Base-by-base conservation (phyloP, 2,113 vertebrate species). In the Grammatotria lemairii region DNA sequence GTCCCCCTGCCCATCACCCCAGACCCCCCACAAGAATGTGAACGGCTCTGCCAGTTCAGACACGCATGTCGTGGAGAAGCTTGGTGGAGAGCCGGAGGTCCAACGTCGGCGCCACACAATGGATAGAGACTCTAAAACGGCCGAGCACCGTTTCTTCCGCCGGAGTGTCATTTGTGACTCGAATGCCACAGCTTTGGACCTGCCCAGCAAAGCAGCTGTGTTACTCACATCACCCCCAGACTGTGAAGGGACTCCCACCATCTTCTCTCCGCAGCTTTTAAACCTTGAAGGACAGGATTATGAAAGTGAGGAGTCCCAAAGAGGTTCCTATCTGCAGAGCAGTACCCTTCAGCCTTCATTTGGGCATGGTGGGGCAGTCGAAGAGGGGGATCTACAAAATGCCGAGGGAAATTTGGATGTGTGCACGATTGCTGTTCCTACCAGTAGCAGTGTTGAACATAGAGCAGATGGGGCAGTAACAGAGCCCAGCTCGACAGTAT, bases 141-240 rank as follows among this genome's bases (percentile, higher is more conserved):
- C 97, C 0, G 98, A 99, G 94, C 98, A 99, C 93, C 97, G 98
- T 26, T 99, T 99, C 91, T 99, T 99, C 93, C 97, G 98, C 54
- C 98, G 98, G 70, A 99, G 98, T 81, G 98, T 99, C 90, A 99
- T 99, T 88, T 99, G 98, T 83, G 98, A 99, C 93, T 99, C 98
- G 13, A 99, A 98, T 5, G 98, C 97, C 45, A 99, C 98, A 1
- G 98, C 98, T 26, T 86, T 99, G 92, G 98, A 99, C 88, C 97
- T 99, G 16, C 98, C 98, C 40, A 97, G 98, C 92, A 95, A 99
- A 88, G 96, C 97, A 7, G 91, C 97, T 1, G 92, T 96, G 16
- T 85, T 97, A 12, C 91, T 96, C 9, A 94, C 96, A 26, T 97
- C 97, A 35, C 97, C 97, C 19, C 95, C 97, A 2, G 97, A 96